phyloP scores from a whole-genome alignment of 2,113 vertebrate species.

The Hyaena hyaena region DNA sequence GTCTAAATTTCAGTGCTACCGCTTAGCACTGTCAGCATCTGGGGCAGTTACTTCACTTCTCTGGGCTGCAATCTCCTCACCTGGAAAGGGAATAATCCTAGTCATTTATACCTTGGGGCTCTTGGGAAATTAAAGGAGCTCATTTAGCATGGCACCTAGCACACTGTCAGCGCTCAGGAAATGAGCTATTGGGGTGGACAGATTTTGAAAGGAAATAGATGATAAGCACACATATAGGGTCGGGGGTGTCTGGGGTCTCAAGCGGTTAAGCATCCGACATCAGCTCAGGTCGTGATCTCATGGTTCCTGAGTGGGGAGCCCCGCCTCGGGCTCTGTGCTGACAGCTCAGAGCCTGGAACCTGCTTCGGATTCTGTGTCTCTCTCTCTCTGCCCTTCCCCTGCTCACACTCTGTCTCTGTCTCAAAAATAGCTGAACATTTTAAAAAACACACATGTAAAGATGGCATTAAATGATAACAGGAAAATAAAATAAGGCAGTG shows the following conservation, averaged over 20 bases:
- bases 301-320: no score
- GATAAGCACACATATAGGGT: no score
- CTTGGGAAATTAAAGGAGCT: background rate
- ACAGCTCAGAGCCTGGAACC: no score
- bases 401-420: no score
- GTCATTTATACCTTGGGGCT: background rate
- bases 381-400: no score
- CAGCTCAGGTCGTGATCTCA: no score
- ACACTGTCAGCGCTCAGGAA: background rate
- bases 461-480: fast-evolving
- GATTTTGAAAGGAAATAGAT: background rate
- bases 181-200: background rate
- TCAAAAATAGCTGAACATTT: no score
- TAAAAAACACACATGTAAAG: background rate
- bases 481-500: background rate
- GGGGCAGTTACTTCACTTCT: background rate
- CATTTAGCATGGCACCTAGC: background rate
- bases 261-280: no score
- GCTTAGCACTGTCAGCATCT: fast-evolving
- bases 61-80: background rate
- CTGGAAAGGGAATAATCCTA: background rate
- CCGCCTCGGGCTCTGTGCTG: no score
- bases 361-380: no score
- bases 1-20: background rate
- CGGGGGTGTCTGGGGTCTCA: no score